These are phyloP conservation scores for Cassiopea xamachana DNA, from an alignment of 30 jellyfish, hydroid and myxozoan species.

Conservation along the genomic window DNA sequence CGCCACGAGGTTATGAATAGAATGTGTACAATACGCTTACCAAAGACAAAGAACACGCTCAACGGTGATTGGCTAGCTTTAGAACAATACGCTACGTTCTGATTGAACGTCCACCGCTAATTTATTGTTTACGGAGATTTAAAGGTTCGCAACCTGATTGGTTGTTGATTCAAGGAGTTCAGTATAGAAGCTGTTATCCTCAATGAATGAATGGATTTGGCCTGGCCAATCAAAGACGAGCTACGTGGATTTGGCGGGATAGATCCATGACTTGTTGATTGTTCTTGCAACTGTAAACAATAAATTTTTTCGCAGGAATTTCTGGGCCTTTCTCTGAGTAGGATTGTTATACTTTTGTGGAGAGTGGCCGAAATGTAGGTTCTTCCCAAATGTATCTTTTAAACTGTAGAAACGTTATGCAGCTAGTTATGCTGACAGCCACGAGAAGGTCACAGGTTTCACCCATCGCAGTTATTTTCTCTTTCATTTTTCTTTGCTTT, in stretches of 20 bases:
- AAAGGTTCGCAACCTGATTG: constrained; percentile 33
- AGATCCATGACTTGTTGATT: constrained; percentile 48
- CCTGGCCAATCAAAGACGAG: constrained; percentile 44
- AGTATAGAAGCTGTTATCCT: constrained; percentile 53
- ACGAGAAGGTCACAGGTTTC: no score
- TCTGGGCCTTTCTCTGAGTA: constrained; percentile 1
- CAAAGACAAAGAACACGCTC: constrained; percentile 27
- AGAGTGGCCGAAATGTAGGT: neutral
- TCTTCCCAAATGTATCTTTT: neutral
- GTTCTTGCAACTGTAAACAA: constrained; percentile 58
- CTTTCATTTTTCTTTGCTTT: no score
- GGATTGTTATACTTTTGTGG: neutral
- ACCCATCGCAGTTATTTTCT: no score
- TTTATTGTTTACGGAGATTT: constrained; percentile 4
- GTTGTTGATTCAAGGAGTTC: neutral
- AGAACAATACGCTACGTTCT: constrained; percentile 1
- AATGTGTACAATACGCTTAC: constrained; percentile 62
- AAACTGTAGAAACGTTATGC: no score
- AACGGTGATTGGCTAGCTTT: constrained; percentile 53
- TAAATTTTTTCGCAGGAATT: constrained; percentile 9
- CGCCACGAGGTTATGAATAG: constrained; percentile 85
- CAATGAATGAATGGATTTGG: constrained; percentile 61
- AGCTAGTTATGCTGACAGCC: no score
- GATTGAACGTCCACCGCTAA: constrained; percentile 3
- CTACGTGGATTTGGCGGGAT: constrained; percentile 83